Evolutionary conservation across 2,797 vertebrate species (phyloP).

Genomic region (Mormyrus proboscirostris): DNA sequence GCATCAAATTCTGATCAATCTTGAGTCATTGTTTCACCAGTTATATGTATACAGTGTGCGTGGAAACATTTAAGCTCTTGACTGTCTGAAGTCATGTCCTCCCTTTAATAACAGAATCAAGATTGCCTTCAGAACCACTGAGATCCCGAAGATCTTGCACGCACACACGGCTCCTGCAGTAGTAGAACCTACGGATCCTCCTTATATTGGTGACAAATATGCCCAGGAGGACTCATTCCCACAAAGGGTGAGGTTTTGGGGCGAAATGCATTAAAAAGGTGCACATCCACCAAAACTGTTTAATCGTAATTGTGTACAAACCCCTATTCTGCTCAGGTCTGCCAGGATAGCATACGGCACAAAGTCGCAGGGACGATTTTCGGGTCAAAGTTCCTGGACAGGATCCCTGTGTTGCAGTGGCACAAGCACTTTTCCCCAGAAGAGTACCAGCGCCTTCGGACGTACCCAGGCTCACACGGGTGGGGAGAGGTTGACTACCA

Average conservation of each 20-base stretch:
- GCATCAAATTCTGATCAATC: neutral
- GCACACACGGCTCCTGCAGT: neutral
- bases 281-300: neutral
- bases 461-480: slow-evolving; percentile 55
- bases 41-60: neutral
- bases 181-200: slow-evolving; percentile 21
- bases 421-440: slow-evolving; percentile 42
- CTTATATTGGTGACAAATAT: slow-evolving; percentile 60
- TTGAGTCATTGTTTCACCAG: neutral
- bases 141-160: neutral
- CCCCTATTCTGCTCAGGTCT: slow-evolving; percentile 44
- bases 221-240: slow-evolving; percentile 37
- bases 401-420: slow-evolving; percentile 66
- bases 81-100: neutral
- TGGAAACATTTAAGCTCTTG: neutral
- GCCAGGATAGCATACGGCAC: slow-evolving; percentile 38
- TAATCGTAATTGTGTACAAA: neutral
- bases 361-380: slow-evolving; percentile 39
- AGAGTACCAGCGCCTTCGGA: slow-evolving; percentile 53
- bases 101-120: neutral
- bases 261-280: neutral
- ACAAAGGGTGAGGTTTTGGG: slow-evolving; percentile 50
- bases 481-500: slow-evolving; percentile 54
- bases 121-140: neutral
- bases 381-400: slow-evolving; percentile 35